Evolutionary conservation across 2,797 vertebrate species (phyloP).

Genomic region (Morus bassanus): DNA sequence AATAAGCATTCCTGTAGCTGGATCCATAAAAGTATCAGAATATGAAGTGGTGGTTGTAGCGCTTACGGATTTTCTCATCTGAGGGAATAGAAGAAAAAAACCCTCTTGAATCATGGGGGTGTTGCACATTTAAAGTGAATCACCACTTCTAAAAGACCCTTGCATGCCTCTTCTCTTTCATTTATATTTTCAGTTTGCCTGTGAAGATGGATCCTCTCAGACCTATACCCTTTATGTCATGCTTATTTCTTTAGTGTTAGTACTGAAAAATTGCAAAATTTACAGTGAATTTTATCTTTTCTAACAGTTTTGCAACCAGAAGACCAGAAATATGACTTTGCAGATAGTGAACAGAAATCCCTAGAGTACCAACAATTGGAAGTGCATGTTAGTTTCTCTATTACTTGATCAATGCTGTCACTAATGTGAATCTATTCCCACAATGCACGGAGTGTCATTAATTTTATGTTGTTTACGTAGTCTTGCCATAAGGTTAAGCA

Average conservation of each 20-base stretch:
- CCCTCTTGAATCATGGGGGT: not conserved
- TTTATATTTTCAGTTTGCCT: not conserved
- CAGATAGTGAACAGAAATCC: not conserved
- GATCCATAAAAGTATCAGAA: not conserved
- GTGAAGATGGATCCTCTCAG: not conserved
- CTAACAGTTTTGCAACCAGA: not conserved
- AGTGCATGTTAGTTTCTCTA: conserved; percentile 57
- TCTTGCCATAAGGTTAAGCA: conserved; percentile 84
- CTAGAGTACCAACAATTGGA: conserved; percentile 42
- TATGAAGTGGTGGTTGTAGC: not conserved
- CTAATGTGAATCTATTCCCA: conserved; percentile 75
- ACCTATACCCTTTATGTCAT: not conserved
- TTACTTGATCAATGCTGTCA: conserved; percentile 74
- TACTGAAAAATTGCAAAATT: not conserved
- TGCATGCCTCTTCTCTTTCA: not conserved
- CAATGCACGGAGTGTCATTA: conserved; percentile 72
- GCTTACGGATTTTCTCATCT: not conserved
- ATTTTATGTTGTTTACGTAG: conserved; percentile 81
- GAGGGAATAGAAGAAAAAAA: not conserved
- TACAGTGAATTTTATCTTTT: not conserved
- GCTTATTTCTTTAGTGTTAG: not conserved
- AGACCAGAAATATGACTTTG: not conserved
- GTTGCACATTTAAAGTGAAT: not conserved
- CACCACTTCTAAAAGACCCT: not conserved
- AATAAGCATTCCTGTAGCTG: not conserved